phyloP scores from a whole-genome alignment of 2,888 invertebrate genomes.

The Troides aeacus region DNA sequence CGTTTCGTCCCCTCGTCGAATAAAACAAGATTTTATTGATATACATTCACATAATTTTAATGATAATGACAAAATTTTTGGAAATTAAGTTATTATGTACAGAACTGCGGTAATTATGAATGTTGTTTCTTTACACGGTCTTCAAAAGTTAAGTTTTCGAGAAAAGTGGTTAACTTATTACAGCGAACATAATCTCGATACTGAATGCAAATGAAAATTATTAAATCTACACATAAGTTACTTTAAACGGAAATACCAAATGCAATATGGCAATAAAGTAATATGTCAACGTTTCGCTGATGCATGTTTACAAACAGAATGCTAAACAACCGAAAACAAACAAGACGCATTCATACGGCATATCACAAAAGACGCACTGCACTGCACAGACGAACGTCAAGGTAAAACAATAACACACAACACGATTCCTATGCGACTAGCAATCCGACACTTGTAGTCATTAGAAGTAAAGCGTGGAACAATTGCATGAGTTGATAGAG shows the following conservation, averaged over 20 bases:
- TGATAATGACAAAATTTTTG: no score
- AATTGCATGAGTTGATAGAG: conserved; percentile 60
- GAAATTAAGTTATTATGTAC: no score
- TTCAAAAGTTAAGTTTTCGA: no score
- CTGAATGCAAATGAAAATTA: not conserved
- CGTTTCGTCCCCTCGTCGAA: no score
- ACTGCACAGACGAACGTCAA: conserved; percentile 31
- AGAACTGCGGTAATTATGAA: no score
- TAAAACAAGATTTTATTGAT: no score
- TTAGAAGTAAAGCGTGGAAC: conserved; percentile 44
- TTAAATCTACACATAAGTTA: conserved; percentile 3
- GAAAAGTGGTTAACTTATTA: no score
- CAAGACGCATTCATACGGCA: conserved; percentile 41
- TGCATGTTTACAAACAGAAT: conserved; percentile 28
- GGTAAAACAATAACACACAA: conserved; percentile 33
- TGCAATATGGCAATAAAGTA: not conserved
- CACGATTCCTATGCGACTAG: conserved; percentile 25
- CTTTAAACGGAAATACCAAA: conserved; percentile 24
- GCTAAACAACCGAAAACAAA: conserved; percentile 39
- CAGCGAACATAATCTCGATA: not conserved
- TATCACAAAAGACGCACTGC: conserved; percentile 22
- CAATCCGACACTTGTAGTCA: conserved; percentile 27
- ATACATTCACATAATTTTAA: no score
- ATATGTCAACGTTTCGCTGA: conserved; percentile 8
- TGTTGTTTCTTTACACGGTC: no score